phyloP scores from a whole-genome alignment of 2,113 vertebrate genomes.

The Naja naja region DNA sequence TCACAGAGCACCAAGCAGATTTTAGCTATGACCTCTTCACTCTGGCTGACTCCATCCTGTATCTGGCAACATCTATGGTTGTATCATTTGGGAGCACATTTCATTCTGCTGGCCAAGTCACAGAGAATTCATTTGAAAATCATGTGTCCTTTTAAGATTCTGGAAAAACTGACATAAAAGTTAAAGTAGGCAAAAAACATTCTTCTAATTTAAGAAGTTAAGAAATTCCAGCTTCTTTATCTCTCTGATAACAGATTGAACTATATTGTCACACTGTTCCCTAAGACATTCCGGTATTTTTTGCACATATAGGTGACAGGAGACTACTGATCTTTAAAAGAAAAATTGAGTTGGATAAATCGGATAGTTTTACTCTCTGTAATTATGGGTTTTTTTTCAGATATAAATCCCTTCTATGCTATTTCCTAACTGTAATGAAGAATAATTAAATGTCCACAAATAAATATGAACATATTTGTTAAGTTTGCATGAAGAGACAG shows the following conservation, averaged over 20 bases:
- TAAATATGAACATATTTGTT: background rate
- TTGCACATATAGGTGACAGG: slow-evolving; percentile 80
- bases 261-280: slow-evolving; percentile 70
- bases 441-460: background rate
- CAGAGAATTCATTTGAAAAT: background rate
- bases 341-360: background rate
- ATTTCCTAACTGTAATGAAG: background rate
- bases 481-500: no score
- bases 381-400: background rate
- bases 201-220: slow-evolving; percentile 68
- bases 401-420: background rate
- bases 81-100: background rate
- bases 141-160: background rate
- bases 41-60: background rate
- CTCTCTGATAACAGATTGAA: slow-evolving; percentile 80
- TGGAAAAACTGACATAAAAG: accelerated
- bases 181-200: background rate
- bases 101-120: background rate
- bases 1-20: background rate
- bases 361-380: background rate
- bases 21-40: background rate
- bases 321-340: background rate
- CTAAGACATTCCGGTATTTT: slow-evolving; percentile 69
- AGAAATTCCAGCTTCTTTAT: no score
- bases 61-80: background rate